Conservation (phyloP, 2,797 vertebrate species). For the Crax fasciolata region DNA sequence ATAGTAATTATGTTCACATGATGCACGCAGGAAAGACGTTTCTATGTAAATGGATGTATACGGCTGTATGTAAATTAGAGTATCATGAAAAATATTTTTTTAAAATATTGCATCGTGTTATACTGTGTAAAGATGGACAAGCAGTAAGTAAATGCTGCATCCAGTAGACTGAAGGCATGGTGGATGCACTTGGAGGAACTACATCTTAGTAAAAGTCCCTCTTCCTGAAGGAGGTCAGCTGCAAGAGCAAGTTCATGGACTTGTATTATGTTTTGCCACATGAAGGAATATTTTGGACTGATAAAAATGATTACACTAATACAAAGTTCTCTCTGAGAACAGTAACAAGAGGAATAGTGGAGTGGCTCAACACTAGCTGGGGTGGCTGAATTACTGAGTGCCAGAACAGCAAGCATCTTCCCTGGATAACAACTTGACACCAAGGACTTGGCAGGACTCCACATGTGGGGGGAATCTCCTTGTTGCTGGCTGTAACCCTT, state of each 20-base stretch:
- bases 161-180: background rate
- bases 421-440: background rate
- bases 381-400: background rate
- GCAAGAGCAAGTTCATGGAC: background rate
- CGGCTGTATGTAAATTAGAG: background rate
- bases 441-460: fast-evolving
- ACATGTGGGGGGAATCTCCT: background rate
- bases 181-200: background rate
- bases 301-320: background rate
- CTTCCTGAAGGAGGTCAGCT: background rate
- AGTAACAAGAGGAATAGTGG: background rate
- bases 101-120: background rate
- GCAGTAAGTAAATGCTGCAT: background rate
- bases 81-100: background rate
- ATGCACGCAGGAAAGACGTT: background rate
- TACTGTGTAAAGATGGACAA: background rate
- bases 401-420: fast-evolving
- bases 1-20: background rate
- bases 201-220: background rate
- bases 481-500: background rate
- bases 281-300: background rate
- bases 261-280: background rate
- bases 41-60: background rate
- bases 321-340: background rate
- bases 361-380: background rate